Percentiles rank a stretch among this genome's conserved stretches.
Evolutionary conservation across 2,888 invertebrate species (phyloP).

Genomic region (Zygothrica quintamaculata): DNA sequence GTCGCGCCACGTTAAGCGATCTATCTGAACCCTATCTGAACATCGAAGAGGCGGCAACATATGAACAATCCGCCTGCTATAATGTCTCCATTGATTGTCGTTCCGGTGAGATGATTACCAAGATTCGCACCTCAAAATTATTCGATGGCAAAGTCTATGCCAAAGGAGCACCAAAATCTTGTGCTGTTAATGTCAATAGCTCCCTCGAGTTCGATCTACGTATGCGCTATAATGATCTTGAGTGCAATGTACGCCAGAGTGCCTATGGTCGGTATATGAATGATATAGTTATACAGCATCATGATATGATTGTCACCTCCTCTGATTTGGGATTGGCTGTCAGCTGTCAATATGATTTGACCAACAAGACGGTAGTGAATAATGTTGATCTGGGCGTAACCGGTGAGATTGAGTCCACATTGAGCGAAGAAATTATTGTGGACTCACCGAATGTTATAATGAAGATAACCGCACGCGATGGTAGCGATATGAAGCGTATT

Average conservation of each 20-base stretch:
- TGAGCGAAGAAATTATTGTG: constrained; percentile 95
- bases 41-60: constrained; percentile 95
- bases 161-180: constrained; percentile 96
- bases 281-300: constrained; percentile 96
- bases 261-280: constrained; percentile 92
- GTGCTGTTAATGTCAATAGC: constrained; percentile 94
- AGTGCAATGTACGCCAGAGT: constrained; percentile 95
- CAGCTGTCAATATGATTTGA: constrained; percentile 96
- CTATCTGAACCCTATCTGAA: constrained; percentile 95
- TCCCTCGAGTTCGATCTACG: constrained; percentile 94
- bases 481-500: constrained; percentile 92
- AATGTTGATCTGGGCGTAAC: constrained; percentile 94
- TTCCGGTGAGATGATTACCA: constrained; percentile 95
- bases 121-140: constrained; percentile 94
- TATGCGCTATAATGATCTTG: constrained; percentile 96
- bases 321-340: constrained; percentile 96
- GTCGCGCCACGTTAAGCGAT: constrained; percentile 93
- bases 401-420: constrained; percentile 92
- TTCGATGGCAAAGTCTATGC: constrained; percentile 98
- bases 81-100: constrained; percentile 96
- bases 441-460: constrained; percentile 97
- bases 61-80: constrained; percentile 96
- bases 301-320: constrained; percentile 96
- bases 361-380: constrained; percentile 96
- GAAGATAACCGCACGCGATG: constrained; percentile 94